Evolutionary conservation across 2,797 vertebrate species (phyloP), one percentile per base, ranked within the genome.

Genomic region (Poeciliopsis presidionis): DNA sequence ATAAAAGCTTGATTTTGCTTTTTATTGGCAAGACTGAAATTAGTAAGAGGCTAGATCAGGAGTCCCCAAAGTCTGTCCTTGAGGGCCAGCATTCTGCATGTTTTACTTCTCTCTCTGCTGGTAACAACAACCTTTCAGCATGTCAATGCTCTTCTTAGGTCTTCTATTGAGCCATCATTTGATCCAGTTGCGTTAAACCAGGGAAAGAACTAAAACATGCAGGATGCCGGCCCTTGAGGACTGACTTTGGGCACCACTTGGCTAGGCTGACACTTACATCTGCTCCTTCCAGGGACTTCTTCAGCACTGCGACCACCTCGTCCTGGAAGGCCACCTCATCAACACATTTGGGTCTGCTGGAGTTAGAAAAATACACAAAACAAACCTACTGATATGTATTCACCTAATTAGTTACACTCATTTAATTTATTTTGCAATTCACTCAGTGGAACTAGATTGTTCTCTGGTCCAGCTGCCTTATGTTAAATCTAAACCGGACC

Each of bases 281-380:
- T 83, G 97, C 98, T 87, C 98, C 98, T 84, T 98, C 94, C 92
- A 99, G 91, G 75, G 97, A 97, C 80, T 98, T 99, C 93, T 99
- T 99, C 81, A 99, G 90, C 14, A 99, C 97, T 18, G 97, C 97
- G 69, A 99, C 97, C 79, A 98, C 97, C 93, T 99, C 98, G 73
- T 99, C 98, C 91, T 99, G 98, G 91, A 96, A 99, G n/a, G 98
- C 98, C 0, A 99, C 97, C 80, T 99, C 98, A 93, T 98, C 96
- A 51, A 99, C 96, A 76, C 96, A 97, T 92, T 97, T 98, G 1
- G 98, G 98, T 33, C 98, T 96, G 90, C 98, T 99, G 89, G 11
- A 70, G 49, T 72, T 11, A 2, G 55, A 67, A 76, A 22, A 73
- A 22, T 12, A 30, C 51, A 16, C 13, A 69, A 53, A 61, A 65